Conservation (phyloP, 1,140 invertebrate genomes). For the Parasteatoda tepidariorum region DNA sequence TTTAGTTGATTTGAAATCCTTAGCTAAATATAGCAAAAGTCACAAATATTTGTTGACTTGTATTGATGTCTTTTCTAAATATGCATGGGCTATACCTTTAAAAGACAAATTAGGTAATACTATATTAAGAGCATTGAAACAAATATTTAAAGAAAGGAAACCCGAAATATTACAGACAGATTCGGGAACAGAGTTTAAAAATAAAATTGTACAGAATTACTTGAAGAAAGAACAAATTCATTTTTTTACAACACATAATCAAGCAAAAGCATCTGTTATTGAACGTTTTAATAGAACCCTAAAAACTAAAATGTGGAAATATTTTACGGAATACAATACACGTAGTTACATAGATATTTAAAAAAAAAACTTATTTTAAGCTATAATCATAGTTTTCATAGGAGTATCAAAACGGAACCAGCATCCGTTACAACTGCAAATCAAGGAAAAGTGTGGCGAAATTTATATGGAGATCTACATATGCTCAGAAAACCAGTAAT, state of each 20-base stretch:
- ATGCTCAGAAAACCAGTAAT: no score
- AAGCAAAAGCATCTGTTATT: slow-evolving; percentile 69
- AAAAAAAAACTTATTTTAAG: slow-evolving; percentile 15
- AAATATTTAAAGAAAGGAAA: slow-evolving; percentile 1
- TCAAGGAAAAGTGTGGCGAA: slow-evolving; percentile 50
- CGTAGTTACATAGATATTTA: slow-evolving; percentile 67
- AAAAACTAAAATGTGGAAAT: slow-evolving; percentile 69
- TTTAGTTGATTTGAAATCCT: neutral
- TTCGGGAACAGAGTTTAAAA: slow-evolving; percentile 49
- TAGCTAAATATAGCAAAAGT: neutral
- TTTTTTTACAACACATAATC: slow-evolving; percentile 69
- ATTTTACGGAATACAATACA: slow-evolving; percentile 68
- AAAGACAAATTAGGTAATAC: neutral
- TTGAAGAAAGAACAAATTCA: slow-evolving; percentile 67
- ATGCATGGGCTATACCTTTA: slow-evolving; percentile 1
- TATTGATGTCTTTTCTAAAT: slow-evolving; percentile 14
- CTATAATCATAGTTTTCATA: slow-evolving; percentile 70
- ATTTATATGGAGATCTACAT: slow-evolving; percentile 59
- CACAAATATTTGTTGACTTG: neutral
- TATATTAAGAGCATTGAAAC: neutral
- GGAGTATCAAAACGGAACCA: slow-evolving; percentile 68
- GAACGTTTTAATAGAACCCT: slow-evolving; percentile 71
- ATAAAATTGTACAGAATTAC: slow-evolving; percentile 63
- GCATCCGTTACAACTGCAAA: slow-evolving; percentile 66
- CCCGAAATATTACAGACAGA: slow-evolving; percentile 29